Evolutionary conservation across 2,113 vertebrate genomes (phyloP).

Genomic region (Crotalus viridis): DNA sequence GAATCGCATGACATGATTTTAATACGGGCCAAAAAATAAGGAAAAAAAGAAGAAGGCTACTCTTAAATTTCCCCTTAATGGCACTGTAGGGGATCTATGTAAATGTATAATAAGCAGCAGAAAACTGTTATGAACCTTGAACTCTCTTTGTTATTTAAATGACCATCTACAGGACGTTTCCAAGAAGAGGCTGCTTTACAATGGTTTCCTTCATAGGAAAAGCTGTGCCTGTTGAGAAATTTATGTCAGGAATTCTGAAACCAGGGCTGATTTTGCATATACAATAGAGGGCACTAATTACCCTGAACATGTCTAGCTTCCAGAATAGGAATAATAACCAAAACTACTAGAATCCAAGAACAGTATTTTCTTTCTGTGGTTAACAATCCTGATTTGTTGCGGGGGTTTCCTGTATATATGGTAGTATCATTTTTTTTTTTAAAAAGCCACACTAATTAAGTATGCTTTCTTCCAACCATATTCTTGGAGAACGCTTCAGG

Average conservation of each 20-base stretch:
- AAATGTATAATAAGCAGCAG: slow-evolving; percentile 67
- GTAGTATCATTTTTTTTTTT: slow-evolving; percentile 22
- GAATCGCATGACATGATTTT: slow-evolving; percentile 49
- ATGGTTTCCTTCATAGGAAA: slow-evolving; percentile 68
- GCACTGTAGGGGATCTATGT: slow-evolving; percentile 65
- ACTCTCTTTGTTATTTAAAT: slow-evolving; percentile 74
- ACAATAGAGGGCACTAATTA: slow-evolving; percentile 61
- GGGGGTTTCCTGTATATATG: slow-evolving; percentile 50
- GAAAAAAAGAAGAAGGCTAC: slow-evolving; percentile 43
- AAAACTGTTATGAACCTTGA: slow-evolving; percentile 75
- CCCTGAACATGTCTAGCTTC: slow-evolving; percentile 51
- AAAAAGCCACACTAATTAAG: slow-evolving; percentile 24
- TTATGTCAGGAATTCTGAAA: slow-evolving; percentile 57
- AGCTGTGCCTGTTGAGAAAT: slow-evolving; percentile 58
- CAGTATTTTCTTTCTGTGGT: slow-evolving; percentile 67
- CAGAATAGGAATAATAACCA: slow-evolving; percentile 48
- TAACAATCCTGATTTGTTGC: slow-evolving; percentile 39
- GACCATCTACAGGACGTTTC: slow-evolving; percentile 68
- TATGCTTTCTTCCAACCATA: slow-evolving; percentile 27
- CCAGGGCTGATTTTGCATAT: slow-evolving; percentile 58
- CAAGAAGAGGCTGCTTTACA: slow-evolving; percentile 56
- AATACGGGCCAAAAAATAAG: slow-evolving; percentile 33
- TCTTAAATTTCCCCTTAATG: slow-evolving; percentile 74
- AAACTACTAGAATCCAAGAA: slow-evolving; percentile 50
- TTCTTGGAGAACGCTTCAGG: slow-evolving; percentile 29